Percentiles rank a stretch among this genome's conserved stretches.
Conservation (phyloP, 2,888 invertebrate species). For the Tiliacea citrago region DNA sequence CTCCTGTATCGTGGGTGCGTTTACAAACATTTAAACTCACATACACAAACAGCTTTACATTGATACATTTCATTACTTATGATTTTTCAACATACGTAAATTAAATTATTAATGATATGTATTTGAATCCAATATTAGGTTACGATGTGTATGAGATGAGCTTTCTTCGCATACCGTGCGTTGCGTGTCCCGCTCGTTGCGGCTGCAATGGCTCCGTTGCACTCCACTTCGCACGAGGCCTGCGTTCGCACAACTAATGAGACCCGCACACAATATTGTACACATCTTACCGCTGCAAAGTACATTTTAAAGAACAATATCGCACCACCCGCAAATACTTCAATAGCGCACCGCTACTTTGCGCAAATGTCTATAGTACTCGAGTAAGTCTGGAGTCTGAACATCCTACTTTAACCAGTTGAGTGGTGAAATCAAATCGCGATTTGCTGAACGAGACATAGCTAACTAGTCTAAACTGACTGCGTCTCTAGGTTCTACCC, state of each 20-base stretch:
- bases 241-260: slow-evolving; percentile 75
- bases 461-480: slow-evolving; percentile 20
- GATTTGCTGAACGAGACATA: slow-evolving; percentile 28
- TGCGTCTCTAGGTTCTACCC: slow-evolving; percentile 33
- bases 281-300: slow-evolving; percentile 45
- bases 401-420: slow-evolving; percentile 6
- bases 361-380: not conserved
- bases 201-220: slow-evolving; percentile 75
- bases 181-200: slow-evolving; percentile 78
- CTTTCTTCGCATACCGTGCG: slow-evolving; percentile 86
- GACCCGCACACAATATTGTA: slow-evolving; percentile 63
- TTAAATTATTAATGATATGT: not conserved
- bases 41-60: too few species aligned
- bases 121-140: slow-evolving; percentile 35
- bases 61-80: not conserved
- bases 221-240: slow-evolving; percentile 85
- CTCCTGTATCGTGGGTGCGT: too few species aligned
- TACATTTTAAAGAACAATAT: slow-evolving; percentile 38
- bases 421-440: slow-evolving; percentile 12
- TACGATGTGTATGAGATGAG: slow-evolving; percentile 63
- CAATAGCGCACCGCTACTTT: not conserved
- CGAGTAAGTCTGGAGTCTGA: slow-evolving; percentile 12
- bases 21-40: too few species aligned
- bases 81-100: not conserved
- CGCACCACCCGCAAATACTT: not conserved